phyloP scores from a whole-genome alignment of 2,888 invertebrate species.

The Agrotis exclamationis region DNA sequence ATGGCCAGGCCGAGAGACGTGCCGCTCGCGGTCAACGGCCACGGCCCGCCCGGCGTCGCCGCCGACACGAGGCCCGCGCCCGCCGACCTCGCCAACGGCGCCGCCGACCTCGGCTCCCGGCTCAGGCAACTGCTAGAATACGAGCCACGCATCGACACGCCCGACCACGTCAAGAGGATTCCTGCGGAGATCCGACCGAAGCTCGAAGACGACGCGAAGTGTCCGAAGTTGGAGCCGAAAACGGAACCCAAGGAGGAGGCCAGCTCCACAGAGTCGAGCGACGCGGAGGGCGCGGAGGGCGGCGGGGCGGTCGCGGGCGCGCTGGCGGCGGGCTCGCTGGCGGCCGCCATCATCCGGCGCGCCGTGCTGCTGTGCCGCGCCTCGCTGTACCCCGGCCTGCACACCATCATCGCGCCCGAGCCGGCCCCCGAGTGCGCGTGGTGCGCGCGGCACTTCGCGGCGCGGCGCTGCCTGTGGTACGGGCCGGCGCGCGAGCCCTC shows the following conservation, averaged over 20 bases:
- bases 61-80: slow-evolving; percentile 19
- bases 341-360: slow-evolving; percentile 86
- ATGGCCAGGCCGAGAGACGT: slow-evolving; percentile 55
- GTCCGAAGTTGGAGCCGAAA: slow-evolving; percentile 39
- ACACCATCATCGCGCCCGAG: slow-evolving; percentile 89
- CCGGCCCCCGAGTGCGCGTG: slow-evolving; percentile 76
- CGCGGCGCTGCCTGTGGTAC: slow-evolving; percentile 87
- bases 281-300: slow-evolving; percentile 51
- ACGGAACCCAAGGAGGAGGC: slow-evolving; percentile 45
- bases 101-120: slow-evolving; percentile 61
- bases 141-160: slow-evolving; percentile 56
- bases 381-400: slow-evolving; percentile 91
- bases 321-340: slow-evolving; percentile 74
- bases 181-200: slow-evolving; percentile 36
- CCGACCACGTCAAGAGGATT: slow-evolving; percentile 27
- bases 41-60: slow-evolving; percentile 17
- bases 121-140: slow-evolving; percentile 72
- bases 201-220: slow-evolving; percentile 37
- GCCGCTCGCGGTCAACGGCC: slow-evolving; percentile 37
- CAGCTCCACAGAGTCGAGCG: slow-evolving; percentile 50
- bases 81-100: slow-evolving; percentile 45
- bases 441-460: slow-evolving; percentile 76
- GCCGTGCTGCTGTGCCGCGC: slow-evolving; percentile 87
- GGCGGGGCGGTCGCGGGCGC: slow-evolving; percentile 57
- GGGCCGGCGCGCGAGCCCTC: slow-evolving; percentile 85